phyloP scores from a whole-genome alignment of 2,113 vertebrate species.

The Rhipidura dahli region DNA sequence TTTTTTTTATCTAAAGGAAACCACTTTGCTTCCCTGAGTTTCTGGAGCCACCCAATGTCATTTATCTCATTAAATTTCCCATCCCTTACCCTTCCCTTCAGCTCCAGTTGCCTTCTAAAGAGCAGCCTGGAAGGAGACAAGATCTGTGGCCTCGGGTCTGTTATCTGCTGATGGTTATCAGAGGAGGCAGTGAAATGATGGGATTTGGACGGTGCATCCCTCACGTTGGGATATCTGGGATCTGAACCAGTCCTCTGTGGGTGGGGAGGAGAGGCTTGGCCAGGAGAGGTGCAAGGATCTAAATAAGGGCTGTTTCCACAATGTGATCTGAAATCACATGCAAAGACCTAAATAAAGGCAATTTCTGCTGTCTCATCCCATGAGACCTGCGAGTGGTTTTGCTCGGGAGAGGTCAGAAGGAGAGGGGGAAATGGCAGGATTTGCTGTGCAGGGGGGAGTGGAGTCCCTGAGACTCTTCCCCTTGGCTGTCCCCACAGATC shows the following conservation, averaged over 20 bases:
- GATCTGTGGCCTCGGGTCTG: not conserved
- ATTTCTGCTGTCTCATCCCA: not conserved
- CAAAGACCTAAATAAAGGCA: not conserved
- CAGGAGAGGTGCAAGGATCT: not conserved
- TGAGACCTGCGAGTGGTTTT: not conserved
- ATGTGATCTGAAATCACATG: rapidly evolving
- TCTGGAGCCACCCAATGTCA: not conserved
- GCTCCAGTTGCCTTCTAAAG: not conserved
- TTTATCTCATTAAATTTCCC: not conserved
- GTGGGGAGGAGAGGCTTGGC: not conserved
- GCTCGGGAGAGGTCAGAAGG: not conserved
- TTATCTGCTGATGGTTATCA: not conserved
- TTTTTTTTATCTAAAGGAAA: not conserved
- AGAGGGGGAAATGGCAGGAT: not conserved
- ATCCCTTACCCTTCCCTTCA: not conserved
- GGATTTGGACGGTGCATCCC: not conserved
- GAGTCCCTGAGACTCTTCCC: not conserved
- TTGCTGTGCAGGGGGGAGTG: not conserved
- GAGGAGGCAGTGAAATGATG: not conserved
- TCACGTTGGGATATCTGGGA: not conserved
- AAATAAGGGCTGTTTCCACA: not conserved
- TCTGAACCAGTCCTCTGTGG: not conserved
- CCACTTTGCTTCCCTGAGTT: not conserved
- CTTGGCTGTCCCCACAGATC: slow-evolving; percentile 75
- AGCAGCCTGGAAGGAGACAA: not conserved